Evolutionary conservation across 2,797 vertebrate genomes (phyloP), one percentile per base, ranked within the genome.

Genomic region (Cynopterus sphinx): DNA sequence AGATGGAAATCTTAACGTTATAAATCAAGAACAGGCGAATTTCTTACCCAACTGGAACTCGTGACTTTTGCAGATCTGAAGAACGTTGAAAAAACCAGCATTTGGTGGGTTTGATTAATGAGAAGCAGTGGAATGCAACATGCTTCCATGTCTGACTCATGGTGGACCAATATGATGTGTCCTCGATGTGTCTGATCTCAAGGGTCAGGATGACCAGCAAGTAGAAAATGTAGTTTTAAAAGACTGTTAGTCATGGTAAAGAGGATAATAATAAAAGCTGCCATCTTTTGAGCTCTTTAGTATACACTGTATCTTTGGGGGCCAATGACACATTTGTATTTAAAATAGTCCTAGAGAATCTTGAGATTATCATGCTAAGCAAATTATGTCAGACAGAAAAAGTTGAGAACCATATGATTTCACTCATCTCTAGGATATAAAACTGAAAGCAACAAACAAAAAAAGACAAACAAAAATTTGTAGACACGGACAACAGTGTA

Each of bases 1-100:
- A 79, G 33, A 92, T 77, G n/a, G 61, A 90, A 82, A 91, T 51
- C n/a, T 63, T 91, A 83, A 86, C 21, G 39, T 59, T 92, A 87
- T 49, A 57, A 95, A 91, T 57, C 28, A 61, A 70, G 73, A 77
- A 83, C 12, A 49, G 31, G 43, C 75, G 33, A 70, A 65, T 82
- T 90, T 90, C 87, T 71, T 55, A 87, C 13, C 16, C n/a, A 57
- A 70, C 36, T 68, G 8, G 55, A 77, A 78, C 24, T 13, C 68
- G 12, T 46, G 65, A 57, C 21, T 31, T 28, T 46, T 70, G 7
- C 22, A 92, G 68, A 41, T 36, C 43, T 79, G 51, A 33, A 74
- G 28, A 65, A 86, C 21, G 19, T 0, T n/a, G 43, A 41, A 12
- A 67, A n/a, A 67, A 88, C 49, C 46, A 83, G 79, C 26, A 70